Percentiles rank a stretch among this genome's conserved stretches.
Evolutionary conservation across 2,797 vertebrate species (phyloP).

Genomic region (Sebastes kiyomatsui): DNA sequence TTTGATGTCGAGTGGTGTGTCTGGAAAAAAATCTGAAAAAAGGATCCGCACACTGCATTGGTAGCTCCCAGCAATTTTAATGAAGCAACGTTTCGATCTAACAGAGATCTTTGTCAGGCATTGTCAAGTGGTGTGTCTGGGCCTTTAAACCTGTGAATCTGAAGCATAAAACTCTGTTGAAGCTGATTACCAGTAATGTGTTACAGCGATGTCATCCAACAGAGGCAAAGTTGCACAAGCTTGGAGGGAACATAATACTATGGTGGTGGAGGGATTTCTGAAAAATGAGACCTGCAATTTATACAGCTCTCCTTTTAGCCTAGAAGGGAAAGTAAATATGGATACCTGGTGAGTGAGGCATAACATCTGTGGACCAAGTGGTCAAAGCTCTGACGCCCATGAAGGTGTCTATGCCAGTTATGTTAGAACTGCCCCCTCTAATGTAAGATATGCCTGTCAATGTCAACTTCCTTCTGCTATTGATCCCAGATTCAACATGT

Average conservation of each 20-base stretch:
- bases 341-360: not conserved
- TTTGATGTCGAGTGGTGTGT: no score
- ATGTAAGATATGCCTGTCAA: not conserved
- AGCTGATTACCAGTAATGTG: not conserved
- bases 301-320: not conserved
- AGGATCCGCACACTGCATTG: no score
- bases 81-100: fast-evolving
- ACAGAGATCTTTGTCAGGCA: no score
- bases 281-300: not conserved
- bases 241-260: not conserved
- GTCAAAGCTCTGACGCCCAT: not conserved
- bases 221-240: not conserved
- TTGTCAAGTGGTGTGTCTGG: no score
- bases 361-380: constrained; percentile 8
- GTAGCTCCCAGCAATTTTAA: no score
- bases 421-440: not conserved
- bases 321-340: not conserved
- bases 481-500: not conserved
- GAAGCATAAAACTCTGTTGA: not conserved
- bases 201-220: not conserved
- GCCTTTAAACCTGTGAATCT: not conserved
- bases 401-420: not conserved
- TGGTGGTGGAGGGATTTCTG: not conserved
- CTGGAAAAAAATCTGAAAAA: no score
- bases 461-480: not conserved